A percentile compares a stretch with the other conserved stretches of the same genome.
Evolutionary conservation across 2,888 invertebrate genomes (phyloP).

Genomic region (Phalangium opilio): DNA sequence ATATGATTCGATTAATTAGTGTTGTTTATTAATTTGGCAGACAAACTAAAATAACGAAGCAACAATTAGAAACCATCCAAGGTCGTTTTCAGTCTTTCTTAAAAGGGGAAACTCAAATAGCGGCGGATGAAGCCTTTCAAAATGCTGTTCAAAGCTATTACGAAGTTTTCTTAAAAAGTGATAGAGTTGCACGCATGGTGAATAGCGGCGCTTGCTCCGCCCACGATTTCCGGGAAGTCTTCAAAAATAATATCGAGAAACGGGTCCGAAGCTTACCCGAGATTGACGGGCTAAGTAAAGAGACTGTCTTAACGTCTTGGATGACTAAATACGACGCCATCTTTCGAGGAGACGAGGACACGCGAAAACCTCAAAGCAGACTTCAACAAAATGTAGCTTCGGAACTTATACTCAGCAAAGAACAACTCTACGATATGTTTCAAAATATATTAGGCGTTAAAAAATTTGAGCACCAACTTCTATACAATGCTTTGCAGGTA

Average conservation of each 20-base stretch:
- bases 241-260: constrained; percentile 95
- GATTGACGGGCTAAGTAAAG: constrained; percentile 97
- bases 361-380: constrained; percentile 29
- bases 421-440: constrained; percentile 99
- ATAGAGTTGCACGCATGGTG: constrained; percentile 90
- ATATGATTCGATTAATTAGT: no score
- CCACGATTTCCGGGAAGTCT: constrained; percentile 96
- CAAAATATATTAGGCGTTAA: constrained; percentile 96
- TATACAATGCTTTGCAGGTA: constrained; percentile 94
- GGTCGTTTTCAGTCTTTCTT: constrained; percentile 88
- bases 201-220: constrained; percentile 95
- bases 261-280: constrained; percentile 94
- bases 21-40: no score
- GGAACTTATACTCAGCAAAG: constrained; percentile 90
- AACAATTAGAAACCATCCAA: constrained; percentile 84
- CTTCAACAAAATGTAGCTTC: constrained; percentile 34
- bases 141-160: constrained; percentile 83
- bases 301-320: constrained; percentile 97
- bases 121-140: constrained; percentile 95
- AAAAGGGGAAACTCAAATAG: constrained; percentile 95
- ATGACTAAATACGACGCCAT: constrained; percentile 99
- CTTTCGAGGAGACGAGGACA: constrained; percentile 45
- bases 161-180: constrained; percentile 70
- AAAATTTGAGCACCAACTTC: constrained; percentile 98
- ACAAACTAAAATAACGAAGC: constrained; percentile 88